A percentile compares a stretch with the other conserved stretches of the same genome.
Evolutionary conservation across 1,140 invertebrate species (phyloP).

Genomic region (Pseudomyrmex pallidus): DNA sequence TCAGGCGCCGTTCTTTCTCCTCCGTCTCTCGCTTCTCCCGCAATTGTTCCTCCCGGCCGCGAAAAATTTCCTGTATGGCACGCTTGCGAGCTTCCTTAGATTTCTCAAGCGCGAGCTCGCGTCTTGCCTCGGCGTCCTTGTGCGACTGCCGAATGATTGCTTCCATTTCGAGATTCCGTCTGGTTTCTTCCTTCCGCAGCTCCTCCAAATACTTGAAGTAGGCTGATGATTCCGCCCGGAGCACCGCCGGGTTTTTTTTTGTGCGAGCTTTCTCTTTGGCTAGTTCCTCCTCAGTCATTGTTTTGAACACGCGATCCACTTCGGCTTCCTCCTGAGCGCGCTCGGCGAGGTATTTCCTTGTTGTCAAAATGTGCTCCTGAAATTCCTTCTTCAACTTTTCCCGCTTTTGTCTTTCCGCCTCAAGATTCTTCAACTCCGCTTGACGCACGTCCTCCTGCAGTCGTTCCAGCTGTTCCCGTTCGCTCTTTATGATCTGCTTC

Average conservation of each 20-base stretch:
- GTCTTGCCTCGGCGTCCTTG: conserved; percentile 38
- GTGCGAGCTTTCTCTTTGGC: conserved; percentile 53
- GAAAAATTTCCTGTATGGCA: conserved; percentile 62
- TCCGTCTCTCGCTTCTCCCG: conserved; percentile 41
- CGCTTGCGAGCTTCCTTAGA: conserved; percentile 59
- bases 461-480: conserved; percentile 63
- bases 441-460: conserved; percentile 56
- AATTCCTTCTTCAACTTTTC: conserved; percentile 67
- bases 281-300: conserved; percentile 60
- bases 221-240: conserved; percentile 67
- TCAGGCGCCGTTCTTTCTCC: conserved; percentile 33
- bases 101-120: conserved; percentile 51
- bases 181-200: conserved; percentile 64
- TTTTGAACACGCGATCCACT: conserved; percentile 55
- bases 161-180: conserved; percentile 66
- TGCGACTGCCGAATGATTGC: conserved; percentile 51
- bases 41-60: conserved; percentile 67
- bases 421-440: conserved; percentile 65
- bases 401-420: conserved; percentile 59
- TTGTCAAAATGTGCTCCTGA: conserved; percentile 69
- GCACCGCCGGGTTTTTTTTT: conserved; percentile 27
- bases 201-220: conserved; percentile 71
- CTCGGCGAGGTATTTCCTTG: conserved; percentile 62
- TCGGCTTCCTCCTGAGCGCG: conserved; percentile 63
- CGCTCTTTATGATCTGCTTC: conserved; percentile 59